Evolutionary conservation across 2,888 invertebrate species (phyloP).

Genomic region (Archips xylosteana): DNA sequence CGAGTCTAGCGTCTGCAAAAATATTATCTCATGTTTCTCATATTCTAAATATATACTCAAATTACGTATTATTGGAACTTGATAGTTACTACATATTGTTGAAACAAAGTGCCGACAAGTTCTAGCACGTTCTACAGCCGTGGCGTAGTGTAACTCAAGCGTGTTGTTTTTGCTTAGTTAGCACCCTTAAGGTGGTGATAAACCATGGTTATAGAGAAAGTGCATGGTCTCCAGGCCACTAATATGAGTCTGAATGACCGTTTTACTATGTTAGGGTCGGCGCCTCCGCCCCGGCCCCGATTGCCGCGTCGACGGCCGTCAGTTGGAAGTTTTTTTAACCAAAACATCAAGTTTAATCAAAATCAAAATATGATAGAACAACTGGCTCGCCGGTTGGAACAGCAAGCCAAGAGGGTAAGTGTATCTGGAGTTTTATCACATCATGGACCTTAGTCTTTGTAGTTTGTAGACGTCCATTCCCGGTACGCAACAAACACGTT

Average conservation of each 20-base stretch:
- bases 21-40: slow-evolving; percentile 22
- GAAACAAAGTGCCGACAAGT: not conserved
- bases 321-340: slow-evolving; percentile 49
- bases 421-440: not conserved
- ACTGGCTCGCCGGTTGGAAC: slow-evolving; percentile 64
- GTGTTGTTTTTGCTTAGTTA: slow-evolving; percentile 21
- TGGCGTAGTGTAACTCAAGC: slow-evolving; percentile 18
- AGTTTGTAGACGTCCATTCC: too few relatives aligned
- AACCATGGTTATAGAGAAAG: slow-evolving; percentile 70
- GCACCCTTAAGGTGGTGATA: slow-evolving; percentile 42
- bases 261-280: slow-evolving; percentile 63
- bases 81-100: slow-evolving; percentile 8
- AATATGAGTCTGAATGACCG: slow-evolving; percentile 66
- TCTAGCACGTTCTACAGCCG: slow-evolving; percentile 1
- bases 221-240: slow-evolving; percentile 79
- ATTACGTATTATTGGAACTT: slow-evolving; percentile 19
- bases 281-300: slow-evolving; percentile 50
- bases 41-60: slow-evolving; percentile 20
- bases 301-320: slow-evolving; percentile 44
- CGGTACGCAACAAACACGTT: too few relatives aligned
- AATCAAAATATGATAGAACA: slow-evolving; percentile 60
- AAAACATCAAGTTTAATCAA: slow-evolving; percentile 47
- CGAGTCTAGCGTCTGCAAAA: slow-evolving; percentile 48
- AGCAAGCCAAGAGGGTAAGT: slow-evolving; percentile 63
- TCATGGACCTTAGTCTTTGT: not conserved